phyloP scores from a whole-genome alignment of 2,888 invertebrate genomes.

The Crematogaster levior region DNA sequence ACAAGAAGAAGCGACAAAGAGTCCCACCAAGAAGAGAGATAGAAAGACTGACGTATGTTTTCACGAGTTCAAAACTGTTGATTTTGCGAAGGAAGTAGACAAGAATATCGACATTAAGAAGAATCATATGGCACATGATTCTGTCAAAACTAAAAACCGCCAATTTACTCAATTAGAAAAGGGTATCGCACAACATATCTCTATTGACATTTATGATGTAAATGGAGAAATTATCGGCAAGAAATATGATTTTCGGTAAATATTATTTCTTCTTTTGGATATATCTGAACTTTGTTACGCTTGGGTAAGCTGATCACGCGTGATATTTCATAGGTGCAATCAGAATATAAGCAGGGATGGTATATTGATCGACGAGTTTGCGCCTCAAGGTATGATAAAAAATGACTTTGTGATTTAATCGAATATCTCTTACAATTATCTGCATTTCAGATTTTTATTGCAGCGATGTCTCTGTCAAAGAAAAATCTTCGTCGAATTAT shows the following conservation, averaged over 20 bases:
- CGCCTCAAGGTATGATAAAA: conserved; percentile 66
- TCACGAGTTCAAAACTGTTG: conserved; percentile 75
- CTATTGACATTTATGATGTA: conserved; percentile 76
- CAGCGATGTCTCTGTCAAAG: conserved; percentile 10
- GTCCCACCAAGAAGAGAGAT: conserved; percentile 55
- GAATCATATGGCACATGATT: conserved; percentile 63
- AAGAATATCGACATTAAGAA: conserved; percentile 78
- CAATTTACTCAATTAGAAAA: conserved; percentile 81
- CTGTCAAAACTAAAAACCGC: conserved; percentile 78
- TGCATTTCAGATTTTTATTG: conserved; percentile 50
- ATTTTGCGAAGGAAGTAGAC: conserved; percentile 73
- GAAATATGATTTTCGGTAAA: conserved; percentile 82
- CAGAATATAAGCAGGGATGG: conserved; percentile 77
- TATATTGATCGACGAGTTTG: conserved; percentile 79
- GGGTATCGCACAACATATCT: conserved; percentile 54
- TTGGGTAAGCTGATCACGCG: neutral
- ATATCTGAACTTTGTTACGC: neutral
- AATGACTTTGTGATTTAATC: neutral
- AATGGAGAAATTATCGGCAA: conserved; percentile 80
- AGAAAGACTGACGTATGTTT: conserved; percentile 72
- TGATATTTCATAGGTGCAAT: conserved; percentile 75
- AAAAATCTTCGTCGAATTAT: conserved; percentile 2
- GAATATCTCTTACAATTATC: neutral
- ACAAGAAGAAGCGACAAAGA: conserved; percentile 60
- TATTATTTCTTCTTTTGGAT: neutral